Evolutionary conservation across 2,888 invertebrate genomes (phyloP).

Genomic region (Oithona nana): DNA sequence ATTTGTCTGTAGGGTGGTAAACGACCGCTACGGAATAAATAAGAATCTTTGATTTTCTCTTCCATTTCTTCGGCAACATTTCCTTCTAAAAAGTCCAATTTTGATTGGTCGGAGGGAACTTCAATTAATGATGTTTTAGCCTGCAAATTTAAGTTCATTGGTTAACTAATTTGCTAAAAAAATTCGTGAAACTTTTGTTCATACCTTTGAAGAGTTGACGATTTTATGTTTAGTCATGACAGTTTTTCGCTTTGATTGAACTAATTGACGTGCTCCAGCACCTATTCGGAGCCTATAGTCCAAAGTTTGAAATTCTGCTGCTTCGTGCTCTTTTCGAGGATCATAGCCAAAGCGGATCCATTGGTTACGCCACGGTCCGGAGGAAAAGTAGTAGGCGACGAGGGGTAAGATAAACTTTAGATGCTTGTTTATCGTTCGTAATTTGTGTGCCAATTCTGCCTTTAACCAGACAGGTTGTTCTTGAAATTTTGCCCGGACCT

Average conservation of each 20-base stretch:
- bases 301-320: conserved; percentile 61
- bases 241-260: conserved; percentile 34
- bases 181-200: no score
- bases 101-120: no score
- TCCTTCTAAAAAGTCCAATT: no score
- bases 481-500: conserved; percentile 37
- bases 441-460: conserved; percentile 46
- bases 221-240: conserved; percentile 31
- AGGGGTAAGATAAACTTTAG: conserved; percentile 60
- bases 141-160: no score
- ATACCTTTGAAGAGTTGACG: conserved; percentile 24
- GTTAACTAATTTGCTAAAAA: no score
- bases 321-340: conserved; percentile 54
- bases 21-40: conserved; percentile 45
- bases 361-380: conserved; percentile 78
- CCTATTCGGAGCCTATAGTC: conserved; percentile 21
- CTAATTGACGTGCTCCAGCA: conserved; percentile 37
- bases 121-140: no score
- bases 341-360: conserved; percentile 85
- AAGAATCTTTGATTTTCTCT: conserved; percentile 24
- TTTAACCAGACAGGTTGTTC: conserved; percentile 77
- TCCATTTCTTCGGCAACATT: conserved; percentile 16
- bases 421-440: conserved; percentile 40
- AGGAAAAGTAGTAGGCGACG: conserved; percentile 61
- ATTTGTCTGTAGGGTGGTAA: conserved; percentile 66